phyloP scores from a whole-genome alignment of 2,797 vertebrate species.

The Rhinogobio ventralis region DNA sequence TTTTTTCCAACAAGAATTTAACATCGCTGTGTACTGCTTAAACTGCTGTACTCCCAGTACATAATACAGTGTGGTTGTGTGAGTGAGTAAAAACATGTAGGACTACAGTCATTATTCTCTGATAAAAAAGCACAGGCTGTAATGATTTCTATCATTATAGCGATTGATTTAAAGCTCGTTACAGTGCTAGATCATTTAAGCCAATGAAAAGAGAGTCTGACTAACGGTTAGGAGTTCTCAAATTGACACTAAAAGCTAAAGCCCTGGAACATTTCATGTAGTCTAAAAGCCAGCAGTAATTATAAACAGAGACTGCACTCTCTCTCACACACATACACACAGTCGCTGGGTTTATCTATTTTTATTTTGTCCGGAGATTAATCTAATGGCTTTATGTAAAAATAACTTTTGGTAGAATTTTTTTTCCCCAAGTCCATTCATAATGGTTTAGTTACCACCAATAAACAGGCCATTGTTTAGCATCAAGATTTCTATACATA shows the following conservation, averaged over 20 bases:
- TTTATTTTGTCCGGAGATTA: slow-evolving; percentile 5
- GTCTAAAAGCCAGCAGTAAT: slow-evolving; percentile 49
- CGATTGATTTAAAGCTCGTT: slow-evolving; percentile 37
- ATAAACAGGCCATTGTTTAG: background rate
- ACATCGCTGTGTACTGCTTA: background rate
- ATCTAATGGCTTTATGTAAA: background rate
- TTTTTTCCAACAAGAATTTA: background rate
- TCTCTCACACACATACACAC: slow-evolving; percentile 15
- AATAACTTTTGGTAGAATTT: background rate
- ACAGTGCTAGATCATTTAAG: slow-evolving; percentile 33
- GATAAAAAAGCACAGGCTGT: slow-evolving; percentile 13
- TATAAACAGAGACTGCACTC: slow-evolving; percentile 36
- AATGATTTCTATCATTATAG: slow-evolving; percentile 40
- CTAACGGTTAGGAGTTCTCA: slow-evolving; percentile 31
- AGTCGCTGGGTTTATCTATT: slow-evolving; percentile 1
- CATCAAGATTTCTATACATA: background rate
- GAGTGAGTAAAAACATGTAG: slow-evolving; percentile 9
- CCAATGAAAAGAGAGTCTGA: slow-evolving; percentile 40
- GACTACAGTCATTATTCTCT: slow-evolving; percentile 21
- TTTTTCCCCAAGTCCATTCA: background rate
- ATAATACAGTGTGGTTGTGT: slow-evolving; percentile 3
- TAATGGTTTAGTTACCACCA: no score
- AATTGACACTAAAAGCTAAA: slow-evolving; percentile 53
- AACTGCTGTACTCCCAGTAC: background rate
- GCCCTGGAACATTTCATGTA: slow-evolving; percentile 33